phyloP scores from a whole-genome alignment of 2,797 vertebrate genomes.

The Taeniopygia guttata region DNA sequence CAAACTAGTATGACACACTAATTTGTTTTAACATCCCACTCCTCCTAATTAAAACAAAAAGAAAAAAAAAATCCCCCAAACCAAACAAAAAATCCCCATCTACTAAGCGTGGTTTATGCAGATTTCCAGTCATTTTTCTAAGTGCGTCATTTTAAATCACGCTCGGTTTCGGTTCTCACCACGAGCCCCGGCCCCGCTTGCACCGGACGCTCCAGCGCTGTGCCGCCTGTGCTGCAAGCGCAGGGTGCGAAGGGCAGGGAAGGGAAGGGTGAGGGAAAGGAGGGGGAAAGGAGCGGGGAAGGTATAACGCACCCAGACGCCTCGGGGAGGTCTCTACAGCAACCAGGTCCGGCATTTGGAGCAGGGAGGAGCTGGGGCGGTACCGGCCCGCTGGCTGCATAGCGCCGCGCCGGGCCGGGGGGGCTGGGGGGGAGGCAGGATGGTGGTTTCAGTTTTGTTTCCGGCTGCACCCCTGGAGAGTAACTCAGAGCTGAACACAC shows the following conservation, averaged over 20 bases:
- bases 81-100: not conserved
- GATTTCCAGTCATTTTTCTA: not conserved
- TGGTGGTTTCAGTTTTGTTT: not conserved
- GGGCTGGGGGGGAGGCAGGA: fast-evolving
- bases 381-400: no score
- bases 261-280: not conserved
- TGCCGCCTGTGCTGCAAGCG: fast-evolving
- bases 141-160: not conserved
- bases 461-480: fast-evolving
- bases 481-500: fast-evolving
- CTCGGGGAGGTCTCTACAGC: not conserved
- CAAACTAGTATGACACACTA: not conserved
- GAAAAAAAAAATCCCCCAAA: not conserved
- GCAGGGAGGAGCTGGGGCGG: not conserved
- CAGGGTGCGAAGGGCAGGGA: fast-evolving
- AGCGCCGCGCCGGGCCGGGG: fast-evolving
- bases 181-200: not conserved
- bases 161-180: not conserved
- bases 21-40: not conserved
- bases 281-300: not conserved
- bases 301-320: slow-evolving; percentile 10
- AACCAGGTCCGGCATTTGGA: not conserved
- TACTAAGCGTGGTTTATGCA: not conserved
- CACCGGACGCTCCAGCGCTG: not conserved
- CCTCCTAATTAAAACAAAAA: not conserved